A percentile compares a stretch with the other conserved stretches of the same genome.
phyloP scores from a whole-genome alignment of 2,113 vertebrate species.

The Ramphastos sulfuratus region DNA sequence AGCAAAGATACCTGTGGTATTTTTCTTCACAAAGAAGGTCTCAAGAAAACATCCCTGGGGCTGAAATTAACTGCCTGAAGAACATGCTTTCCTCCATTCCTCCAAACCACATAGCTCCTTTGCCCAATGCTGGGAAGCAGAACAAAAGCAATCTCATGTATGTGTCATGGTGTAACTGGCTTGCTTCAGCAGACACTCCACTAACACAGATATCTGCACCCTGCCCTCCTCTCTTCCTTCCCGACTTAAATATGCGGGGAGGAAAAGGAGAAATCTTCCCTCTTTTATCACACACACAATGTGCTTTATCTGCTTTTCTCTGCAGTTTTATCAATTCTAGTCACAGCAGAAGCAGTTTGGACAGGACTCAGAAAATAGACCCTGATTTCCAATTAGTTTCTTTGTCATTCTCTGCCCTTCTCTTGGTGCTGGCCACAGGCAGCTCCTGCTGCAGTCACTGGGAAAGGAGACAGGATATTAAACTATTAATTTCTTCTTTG shows the following conservation, averaged over 20 bases:
- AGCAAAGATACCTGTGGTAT: not conserved
- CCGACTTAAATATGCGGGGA: rapidly evolving
- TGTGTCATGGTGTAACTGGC: not conserved
- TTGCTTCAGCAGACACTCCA: not conserved
- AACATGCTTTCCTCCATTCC: not conserved
- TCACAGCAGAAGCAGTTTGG: constrained; percentile 7
- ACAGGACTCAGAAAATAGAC: not conserved
- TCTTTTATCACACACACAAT: not conserved
- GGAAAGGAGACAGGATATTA: constrained; percentile 52
- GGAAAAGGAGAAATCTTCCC: not conserved
- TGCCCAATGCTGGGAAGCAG: not conserved
- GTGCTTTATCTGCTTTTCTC: not conserved
- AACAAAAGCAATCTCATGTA: not conserved
- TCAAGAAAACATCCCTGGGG: not conserved
- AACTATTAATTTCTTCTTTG: constrained; percentile 6
- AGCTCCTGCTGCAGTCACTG: not conserved
- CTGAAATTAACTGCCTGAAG: not conserved
- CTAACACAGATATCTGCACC: not conserved
- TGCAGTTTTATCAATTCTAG: not conserved
- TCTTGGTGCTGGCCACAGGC: not conserved
- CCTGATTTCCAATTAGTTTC: constrained; percentile 37
- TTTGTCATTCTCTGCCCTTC: constrained; percentile 42
- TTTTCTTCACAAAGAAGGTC: not conserved
- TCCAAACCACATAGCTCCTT: not conserved
- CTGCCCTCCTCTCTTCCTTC: not conserved